Percentiles rank a stretch among this genome's conserved stretches.
These are phyloP conservation scores for Prorops nasuta DNA, from an alignment of 1,140 invertebrate species.

Conservation along the genomic window DNA sequence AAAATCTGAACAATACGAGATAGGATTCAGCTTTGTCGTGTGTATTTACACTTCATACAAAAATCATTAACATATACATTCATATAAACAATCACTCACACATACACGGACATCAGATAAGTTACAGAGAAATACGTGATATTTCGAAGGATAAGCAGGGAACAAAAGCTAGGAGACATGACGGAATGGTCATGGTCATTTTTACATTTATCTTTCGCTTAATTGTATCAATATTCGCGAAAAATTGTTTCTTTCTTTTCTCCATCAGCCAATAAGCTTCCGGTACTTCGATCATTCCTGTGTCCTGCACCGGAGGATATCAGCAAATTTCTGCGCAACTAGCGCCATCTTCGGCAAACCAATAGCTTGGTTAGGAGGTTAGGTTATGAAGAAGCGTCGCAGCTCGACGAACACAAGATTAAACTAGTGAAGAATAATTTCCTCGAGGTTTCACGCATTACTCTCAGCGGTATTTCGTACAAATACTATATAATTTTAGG, in stretches of 20 bases:
- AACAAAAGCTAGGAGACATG: conserved; percentile 27
- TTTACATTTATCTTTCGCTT: conserved; percentile 7
- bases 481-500: conserved; percentile 24
- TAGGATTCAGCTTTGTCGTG: too few relatives aligned
- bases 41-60: not conserved
- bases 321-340: too few relatives aligned
- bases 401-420: not conserved
- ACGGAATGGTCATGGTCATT: conserved; percentile 13
- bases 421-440: conserved; percentile 11
- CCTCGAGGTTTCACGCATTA: conserved; percentile 30
- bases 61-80: conserved; percentile 1
- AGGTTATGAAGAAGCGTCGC: too few relatives aligned
- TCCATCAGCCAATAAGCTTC: too few relatives aligned
- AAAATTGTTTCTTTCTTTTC: too few relatives aligned
- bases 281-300: too few relatives aligned
- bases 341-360: too few relatives aligned
- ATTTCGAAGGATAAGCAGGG: conserved; percentile 32
- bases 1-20: too few relatives aligned
- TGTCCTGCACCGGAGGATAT: too few relatives aligned
- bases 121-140: conserved; percentile 34
- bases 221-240: not conserved
- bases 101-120: too few relatives aligned
- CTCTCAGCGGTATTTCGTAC: conserved; percentile 28
- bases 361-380: too few relatives aligned
- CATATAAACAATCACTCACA: not conserved